phyloP scores from a whole-genome alignment of 64 coral and sea anemone species.

The Actinia equina region DNA sequence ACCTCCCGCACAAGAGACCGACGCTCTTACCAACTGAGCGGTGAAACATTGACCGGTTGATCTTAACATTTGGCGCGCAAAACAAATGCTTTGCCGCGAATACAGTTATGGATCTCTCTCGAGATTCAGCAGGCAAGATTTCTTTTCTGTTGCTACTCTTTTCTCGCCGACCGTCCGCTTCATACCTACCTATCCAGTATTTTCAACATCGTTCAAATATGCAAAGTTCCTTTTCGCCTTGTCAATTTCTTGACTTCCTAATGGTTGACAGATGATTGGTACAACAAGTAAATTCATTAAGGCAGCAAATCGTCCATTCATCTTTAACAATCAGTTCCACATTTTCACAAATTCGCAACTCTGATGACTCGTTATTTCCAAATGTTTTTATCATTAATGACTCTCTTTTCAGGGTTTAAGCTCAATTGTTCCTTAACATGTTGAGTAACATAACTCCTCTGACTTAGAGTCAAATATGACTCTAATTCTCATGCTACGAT shows the following conservation, averaged over 20 bases:
- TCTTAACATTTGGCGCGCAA: too few relatives aligned
- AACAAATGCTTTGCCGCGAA: too few relatives aligned
- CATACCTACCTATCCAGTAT: too few relatives aligned
- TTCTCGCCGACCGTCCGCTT: too few relatives aligned
- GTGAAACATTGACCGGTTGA: too few relatives aligned
- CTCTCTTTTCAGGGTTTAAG: constrained; percentile 17
- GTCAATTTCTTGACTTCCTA: constrained; percentile 61
- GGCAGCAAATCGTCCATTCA: background rate
- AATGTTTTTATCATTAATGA: constrained; percentile 44
- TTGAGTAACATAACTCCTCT: constrained; percentile 38
- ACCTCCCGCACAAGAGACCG: too few relatives aligned
- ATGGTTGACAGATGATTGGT: constrained; percentile 50
- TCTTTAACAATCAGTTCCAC: constrained; percentile 34
- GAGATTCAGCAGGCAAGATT: too few relatives aligned
- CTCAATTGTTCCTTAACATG: constrained; percentile 28
- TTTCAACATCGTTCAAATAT: too few relatives aligned
- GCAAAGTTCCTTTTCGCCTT: too few relatives aligned
- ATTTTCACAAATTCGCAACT: constrained; percentile 38
- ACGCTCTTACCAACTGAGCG: too few relatives aligned
- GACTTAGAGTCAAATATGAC: constrained; percentile 53
- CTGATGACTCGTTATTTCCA: constrained; percentile 27
- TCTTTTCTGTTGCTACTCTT: too few relatives aligned
- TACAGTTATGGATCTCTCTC: too few relatives aligned
- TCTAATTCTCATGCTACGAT: constrained; percentile 20
- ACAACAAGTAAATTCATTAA: constrained; percentile 41